phyloP scores from a whole-genome alignment of 2,797 vertebrate genomes.

The Manis pentadactyla region DNA sequence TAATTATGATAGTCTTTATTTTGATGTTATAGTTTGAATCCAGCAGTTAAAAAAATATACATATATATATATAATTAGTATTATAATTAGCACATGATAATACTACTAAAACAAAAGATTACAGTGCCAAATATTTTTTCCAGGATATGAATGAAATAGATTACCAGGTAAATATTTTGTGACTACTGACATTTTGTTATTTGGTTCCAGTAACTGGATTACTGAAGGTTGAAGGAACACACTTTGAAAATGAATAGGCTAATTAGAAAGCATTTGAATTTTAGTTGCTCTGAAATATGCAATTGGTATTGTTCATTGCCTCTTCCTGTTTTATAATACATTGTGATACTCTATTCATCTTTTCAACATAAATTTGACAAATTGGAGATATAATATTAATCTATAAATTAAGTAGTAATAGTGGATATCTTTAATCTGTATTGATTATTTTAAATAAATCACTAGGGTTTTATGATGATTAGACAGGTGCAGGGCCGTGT shows the following conservation, averaged over 20 bases:
- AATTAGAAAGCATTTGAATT: neutral
- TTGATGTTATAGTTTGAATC: neutral
- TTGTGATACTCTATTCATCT: neutral
- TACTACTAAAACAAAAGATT: neutral
- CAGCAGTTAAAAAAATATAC: neutral
- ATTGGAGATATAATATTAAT: neutral
- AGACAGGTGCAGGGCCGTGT: neutral
- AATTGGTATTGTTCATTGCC: neutral
- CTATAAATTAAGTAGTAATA: neutral
- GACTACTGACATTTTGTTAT: neutral
- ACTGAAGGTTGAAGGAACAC: neutral
- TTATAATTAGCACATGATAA: neutral
- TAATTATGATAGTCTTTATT: neutral
- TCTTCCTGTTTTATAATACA: neutral
- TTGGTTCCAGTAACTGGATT: neutral
- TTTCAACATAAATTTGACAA: conserved; percentile 1
- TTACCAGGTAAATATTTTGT: neutral
- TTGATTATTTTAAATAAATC: conserved; percentile 7
- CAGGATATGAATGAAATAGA: neutral
- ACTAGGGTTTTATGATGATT: neutral
- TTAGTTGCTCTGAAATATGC: conserved; percentile 1
- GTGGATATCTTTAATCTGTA: neutral
- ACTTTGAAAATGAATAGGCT: conserved; percentile 26
- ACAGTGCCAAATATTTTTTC: neutral
- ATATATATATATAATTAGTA: neutral